These are phyloP conservation scores for Mycalesis mineus DNA, from an alignment of 2,888 invertebrate genomes.

Conservation along the genomic window DNA sequence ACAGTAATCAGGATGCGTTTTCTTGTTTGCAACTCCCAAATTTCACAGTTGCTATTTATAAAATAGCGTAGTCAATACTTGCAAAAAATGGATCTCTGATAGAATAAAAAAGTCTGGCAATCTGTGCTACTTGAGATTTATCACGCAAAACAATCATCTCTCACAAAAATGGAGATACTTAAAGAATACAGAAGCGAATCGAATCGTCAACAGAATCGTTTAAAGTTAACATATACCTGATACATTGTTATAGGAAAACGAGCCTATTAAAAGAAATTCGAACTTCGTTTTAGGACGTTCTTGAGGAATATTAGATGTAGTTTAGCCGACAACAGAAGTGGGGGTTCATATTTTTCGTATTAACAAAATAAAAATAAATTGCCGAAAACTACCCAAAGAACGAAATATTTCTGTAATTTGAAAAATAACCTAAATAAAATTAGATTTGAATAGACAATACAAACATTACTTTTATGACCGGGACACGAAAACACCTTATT, in stretches of 20 bases:
- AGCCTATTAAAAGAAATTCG: conserved; percentile 20
- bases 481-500: too few species aligned
- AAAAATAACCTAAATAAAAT: too few species aligned
- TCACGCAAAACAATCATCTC: background rate
- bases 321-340: too few species aligned
- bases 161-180: conserved; percentile 1
- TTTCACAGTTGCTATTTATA: conserved; percentile 29
- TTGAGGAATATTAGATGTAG: background rate
- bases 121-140: background rate
- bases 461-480: too few species aligned
- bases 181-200: conserved; percentile 44
- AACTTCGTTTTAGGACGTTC: background rate
- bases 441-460: too few species aligned
- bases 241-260: conserved; percentile 52
- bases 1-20: conserved; percentile 11
- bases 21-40: conserved; percentile 16
- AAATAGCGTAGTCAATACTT: conserved; percentile 23
- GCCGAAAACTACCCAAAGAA: too few species aligned
- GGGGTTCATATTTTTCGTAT: too few species aligned
- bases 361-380: too few species aligned
- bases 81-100: conserved; percentile 35
- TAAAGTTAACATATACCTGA: conserved; percentile 14
- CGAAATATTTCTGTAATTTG: too few species aligned
- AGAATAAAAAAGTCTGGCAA: conserved; percentile 8
- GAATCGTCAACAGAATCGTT: conserved; percentile 60